Percentiles rank a stretch among this genome's conserved stretches.
phyloP scores from a whole-genome alignment of 2,888 invertebrate species.

The Metallyticus violacea region DNA sequence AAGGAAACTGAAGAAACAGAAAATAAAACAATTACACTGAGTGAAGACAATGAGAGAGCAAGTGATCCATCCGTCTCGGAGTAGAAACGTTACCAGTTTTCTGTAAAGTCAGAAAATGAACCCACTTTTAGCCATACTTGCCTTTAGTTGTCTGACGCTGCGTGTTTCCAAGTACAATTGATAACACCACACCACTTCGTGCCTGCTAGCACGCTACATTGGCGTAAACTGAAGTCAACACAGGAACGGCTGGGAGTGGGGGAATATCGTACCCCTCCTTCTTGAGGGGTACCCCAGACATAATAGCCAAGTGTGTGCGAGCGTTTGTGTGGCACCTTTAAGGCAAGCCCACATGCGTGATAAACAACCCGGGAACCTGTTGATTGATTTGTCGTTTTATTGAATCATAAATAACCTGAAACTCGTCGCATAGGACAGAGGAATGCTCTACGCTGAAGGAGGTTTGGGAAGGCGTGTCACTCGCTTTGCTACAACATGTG shows the following conservation, averaged over 20 bases:
- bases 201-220: constrained; percentile 2
- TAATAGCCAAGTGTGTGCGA: neutral
- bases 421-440: neutral
- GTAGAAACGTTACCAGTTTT: too few species aligned
- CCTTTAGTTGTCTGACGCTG: neutral
- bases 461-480: too few species aligned
- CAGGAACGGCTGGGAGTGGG: neutral
- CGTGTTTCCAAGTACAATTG: neutral
- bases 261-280: neutral
- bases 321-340: neutral
- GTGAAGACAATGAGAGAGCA: too few species aligned
- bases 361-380: neutral
- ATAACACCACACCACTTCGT: neutral
- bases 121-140: neutral
- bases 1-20: too few species aligned
- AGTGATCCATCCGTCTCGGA: too few species aligned
- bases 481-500: too few species aligned
- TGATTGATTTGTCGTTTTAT: neutral
- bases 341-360: neutral
- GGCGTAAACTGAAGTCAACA: constrained; percentile 6
- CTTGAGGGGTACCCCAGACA: neutral
- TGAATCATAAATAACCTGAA: neutral
- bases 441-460: neutral
- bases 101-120: too few species aligned
- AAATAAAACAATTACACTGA: too few species aligned